These are phyloP conservation scores for Equus quagga DNA, from an alignment of 2,113 vertebrate genomes.

Conservation along the genomic window DNA sequence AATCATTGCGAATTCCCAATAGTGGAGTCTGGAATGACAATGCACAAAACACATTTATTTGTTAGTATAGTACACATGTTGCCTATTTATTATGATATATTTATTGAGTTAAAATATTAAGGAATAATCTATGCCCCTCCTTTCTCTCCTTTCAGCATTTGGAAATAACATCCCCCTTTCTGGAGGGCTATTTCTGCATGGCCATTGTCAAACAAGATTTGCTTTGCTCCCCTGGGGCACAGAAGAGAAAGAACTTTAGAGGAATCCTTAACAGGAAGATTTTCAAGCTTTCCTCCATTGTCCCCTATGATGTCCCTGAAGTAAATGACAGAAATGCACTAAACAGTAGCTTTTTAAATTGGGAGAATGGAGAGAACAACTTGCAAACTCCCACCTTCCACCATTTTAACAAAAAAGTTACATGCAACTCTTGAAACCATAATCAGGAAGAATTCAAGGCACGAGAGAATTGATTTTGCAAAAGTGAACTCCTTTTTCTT, in stretches of 20 bases:
- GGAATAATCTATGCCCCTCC: neutral
- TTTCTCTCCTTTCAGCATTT: neutral
- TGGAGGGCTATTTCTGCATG: neutral
- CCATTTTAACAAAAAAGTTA: constrained; percentile 13
- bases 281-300: neutral
- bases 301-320: neutral
- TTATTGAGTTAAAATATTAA: neutral
- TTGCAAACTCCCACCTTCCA: neutral
- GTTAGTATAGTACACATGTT: neutral
- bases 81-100: neutral
- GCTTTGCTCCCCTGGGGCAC: neutral
- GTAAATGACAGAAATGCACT: neutral
- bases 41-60: neutral
- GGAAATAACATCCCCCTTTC: neutral
- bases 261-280: neutral
- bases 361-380: neutral
- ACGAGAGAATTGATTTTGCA: constrained; percentile 8
- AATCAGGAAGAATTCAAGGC: neutral
- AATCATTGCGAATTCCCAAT: neutral
- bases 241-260: neutral
- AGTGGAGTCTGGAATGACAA: neutral
- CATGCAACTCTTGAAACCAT: constrained; percentile 30
- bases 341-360: neutral
- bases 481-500: neutral
- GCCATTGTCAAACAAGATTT: neutral